These are phyloP conservation scores for Prionace glauca DNA, from an alignment of 2,797 vertebrate species.

Conservation along the genomic window DNA sequence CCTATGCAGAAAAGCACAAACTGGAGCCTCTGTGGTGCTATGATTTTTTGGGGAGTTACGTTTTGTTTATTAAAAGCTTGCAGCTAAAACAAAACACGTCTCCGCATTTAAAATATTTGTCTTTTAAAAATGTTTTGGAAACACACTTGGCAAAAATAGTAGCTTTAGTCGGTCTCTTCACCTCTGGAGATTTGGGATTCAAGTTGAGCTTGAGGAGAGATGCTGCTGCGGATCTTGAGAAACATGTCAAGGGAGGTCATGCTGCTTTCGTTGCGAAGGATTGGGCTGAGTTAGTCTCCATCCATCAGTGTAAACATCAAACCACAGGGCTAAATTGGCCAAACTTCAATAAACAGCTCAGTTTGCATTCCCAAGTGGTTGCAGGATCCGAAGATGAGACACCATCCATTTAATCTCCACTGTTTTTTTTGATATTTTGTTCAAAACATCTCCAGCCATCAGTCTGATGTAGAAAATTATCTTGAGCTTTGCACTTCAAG, in stretches of 20 bases:
- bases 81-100: background rate
- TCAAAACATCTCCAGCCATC: background rate
- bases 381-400: background rate
- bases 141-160: background rate
- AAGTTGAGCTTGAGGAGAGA: background rate
- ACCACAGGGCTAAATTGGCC: background rate
- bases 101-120: background rate
- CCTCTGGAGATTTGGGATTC: slow-evolving; percentile 18
- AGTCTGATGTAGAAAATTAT: background rate
- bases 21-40: background rate
- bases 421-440: background rate
- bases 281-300: background rate
- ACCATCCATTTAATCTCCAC: background rate
- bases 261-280: background rate
- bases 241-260: background rate
- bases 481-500: background rate
- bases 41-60: too few relatives aligned
- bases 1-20: background rate
- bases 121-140: background rate
- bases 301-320: background rate
- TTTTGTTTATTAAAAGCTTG: background rate
- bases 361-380: background rate
- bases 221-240: background rate
- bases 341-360: background rate
- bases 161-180: background rate